Evolutionary conservation across 2,888 invertebrate genomes (phyloP).

Genomic region (Unio delphinus): DNA sequence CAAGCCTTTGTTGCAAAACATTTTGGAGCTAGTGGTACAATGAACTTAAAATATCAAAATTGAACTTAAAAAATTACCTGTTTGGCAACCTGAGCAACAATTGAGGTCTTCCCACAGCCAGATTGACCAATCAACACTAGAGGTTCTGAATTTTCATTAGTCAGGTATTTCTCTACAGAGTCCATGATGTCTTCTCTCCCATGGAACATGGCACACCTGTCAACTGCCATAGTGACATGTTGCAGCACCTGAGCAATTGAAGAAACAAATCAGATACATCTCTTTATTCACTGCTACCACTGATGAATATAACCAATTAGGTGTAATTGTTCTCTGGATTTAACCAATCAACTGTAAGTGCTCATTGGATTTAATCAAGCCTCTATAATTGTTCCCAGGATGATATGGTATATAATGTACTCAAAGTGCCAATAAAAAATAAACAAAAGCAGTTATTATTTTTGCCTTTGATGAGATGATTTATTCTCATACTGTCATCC

Average conservation of each 20-base stretch:
- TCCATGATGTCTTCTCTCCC: conserved; percentile 54
- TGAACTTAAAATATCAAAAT: neutral
- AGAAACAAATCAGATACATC: neutral
- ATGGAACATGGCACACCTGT: conserved; percentile 51
- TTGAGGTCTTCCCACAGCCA: conserved; percentile 65
- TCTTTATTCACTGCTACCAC: no score
- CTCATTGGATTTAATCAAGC: no score
- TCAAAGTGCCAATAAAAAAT: no score
- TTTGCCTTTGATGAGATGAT: no score
- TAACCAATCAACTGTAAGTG: no score
- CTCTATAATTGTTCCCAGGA: no score
- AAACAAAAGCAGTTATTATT: no score
- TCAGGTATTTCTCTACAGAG: conserved; percentile 39
- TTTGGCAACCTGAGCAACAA: conserved; percentile 57
- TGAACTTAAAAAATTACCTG: conserved; percentile 24
- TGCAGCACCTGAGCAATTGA: conserved; percentile 43
- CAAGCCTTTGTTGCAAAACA: neutral
- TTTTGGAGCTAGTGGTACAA: neutral
- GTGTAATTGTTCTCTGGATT: no score
- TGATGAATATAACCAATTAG: no score
- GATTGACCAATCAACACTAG: conserved; percentile 58
- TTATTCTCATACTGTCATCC: no score
- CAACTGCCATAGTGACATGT: conserved; percentile 49
- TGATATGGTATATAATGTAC: no score
- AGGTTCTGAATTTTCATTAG: conserved; percentile 34